A percentile compares a stretch with the other conserved stretches of the same genome.
phyloP scores from a whole-genome alignment of 2,888 invertebrate species.

The Rotaria socialis region DNA sequence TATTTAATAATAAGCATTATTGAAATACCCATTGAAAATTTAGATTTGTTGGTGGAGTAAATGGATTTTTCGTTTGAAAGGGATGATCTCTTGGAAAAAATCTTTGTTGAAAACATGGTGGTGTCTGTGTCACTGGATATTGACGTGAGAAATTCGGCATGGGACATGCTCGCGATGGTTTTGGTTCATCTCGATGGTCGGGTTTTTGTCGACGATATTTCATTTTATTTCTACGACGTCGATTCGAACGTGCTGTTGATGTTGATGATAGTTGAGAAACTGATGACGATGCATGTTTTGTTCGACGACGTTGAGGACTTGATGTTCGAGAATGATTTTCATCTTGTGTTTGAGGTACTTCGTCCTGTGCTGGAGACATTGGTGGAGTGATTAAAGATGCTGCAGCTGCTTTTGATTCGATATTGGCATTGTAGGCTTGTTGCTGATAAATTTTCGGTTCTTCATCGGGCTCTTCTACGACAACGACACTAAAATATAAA shows the following conservation, averaged over 20 bases:
- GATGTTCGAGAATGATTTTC: neutral
- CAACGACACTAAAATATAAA: slow-evolving; percentile 39
- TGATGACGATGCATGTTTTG: neutral
- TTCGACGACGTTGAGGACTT: neutral
- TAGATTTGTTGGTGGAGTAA: neutral
- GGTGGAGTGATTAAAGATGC: neutral
- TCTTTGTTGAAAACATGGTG: neutral
- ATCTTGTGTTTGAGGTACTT: neutral
- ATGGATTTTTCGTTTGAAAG: neutral
- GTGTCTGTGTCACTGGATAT: neutral
- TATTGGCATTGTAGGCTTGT: slow-evolving; percentile 32
- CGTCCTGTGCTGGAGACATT: neutral
- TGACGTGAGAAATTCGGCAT: neutral
- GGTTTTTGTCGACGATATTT: neutral
- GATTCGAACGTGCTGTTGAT: slow-evolving; percentile 34
- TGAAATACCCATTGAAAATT: neutral
- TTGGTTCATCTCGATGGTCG: neutral
- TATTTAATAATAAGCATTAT: neutral
- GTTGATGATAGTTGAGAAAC: neutral
- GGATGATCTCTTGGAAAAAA: neutral
- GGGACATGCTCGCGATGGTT: neutral
- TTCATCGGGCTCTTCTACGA: slow-evolving; percentile 46
- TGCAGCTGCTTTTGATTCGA: neutral
- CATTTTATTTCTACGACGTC: slow-evolving; percentile 12
- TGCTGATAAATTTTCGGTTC: slow-evolving; percentile 45